Evolutionary conservation across 2,113 vertebrate species (phyloP).

Genomic region (Apus apus): DNA sequence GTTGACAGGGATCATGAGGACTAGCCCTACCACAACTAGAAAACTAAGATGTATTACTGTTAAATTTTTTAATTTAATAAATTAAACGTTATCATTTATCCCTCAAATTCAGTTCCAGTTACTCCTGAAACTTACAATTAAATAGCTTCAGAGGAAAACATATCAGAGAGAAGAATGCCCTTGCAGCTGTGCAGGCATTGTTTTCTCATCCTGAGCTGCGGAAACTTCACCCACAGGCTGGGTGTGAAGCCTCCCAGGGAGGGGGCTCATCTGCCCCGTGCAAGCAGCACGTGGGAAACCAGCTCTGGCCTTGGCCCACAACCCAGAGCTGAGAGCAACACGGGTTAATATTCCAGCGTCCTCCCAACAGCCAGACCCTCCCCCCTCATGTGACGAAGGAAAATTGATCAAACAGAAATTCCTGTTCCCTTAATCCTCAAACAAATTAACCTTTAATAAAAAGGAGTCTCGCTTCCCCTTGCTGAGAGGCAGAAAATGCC

Average conservation of each 20-base stretch:
- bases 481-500: not conserved
- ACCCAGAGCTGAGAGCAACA: not conserved
- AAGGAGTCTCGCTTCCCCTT: not conserved
- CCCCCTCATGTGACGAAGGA: too few species aligned
- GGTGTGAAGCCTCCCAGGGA: not conserved
- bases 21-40: not conserved
- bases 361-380: fast-evolving
- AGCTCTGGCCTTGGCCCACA: not conserved
- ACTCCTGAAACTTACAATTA: not conserved
- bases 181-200: not conserved
- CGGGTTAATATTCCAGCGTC: too few species aligned
- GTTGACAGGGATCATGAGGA: not conserved
- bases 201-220: not conserved
- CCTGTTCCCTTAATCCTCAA: not conserved
- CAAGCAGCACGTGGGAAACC: not conserved
- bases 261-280: not conserved
- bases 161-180: not conserved
- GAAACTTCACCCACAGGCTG: not conserved
- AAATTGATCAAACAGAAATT: not conserved
- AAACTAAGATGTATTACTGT: not conserved
- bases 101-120: not conserved
- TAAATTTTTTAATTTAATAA: too few species aligned
- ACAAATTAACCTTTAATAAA: not conserved
- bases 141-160: not conserved
- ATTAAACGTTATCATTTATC: not conserved